Conservation (phyloP, 2,113 vertebrate genomes). For the Pristiophorus japonicus region DNA sequence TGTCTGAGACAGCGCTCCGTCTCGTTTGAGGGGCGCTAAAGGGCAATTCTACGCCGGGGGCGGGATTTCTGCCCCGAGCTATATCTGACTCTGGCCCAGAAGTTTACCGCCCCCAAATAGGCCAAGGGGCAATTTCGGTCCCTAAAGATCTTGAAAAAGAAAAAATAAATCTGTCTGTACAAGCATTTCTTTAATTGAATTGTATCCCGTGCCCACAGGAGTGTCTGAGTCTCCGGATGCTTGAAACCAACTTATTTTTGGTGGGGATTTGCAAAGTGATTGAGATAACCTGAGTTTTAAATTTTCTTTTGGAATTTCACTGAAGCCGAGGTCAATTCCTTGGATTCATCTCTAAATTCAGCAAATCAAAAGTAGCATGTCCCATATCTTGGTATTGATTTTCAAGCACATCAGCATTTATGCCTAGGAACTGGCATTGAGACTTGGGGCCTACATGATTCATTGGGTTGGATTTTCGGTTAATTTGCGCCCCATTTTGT, state of each 20-base stretch:
- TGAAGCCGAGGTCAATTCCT: not conserved
- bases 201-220: too few species aligned
- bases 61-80: too few species aligned
- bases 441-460: not conserved
- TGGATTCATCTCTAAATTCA: not conserved
- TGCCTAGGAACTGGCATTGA: not conserved
- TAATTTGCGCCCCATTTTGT: too few species aligned
- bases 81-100: too few species aligned
- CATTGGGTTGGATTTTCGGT: too few species aligned
- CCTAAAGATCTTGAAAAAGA: not conserved
- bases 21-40: too few species aligned
- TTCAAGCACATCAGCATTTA: not conserved
- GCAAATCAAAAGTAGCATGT: not conserved
- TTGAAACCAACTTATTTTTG: conserved; percentile 12
- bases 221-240: not conserved
- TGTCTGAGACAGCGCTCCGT: too few species aligned
- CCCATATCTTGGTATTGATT: not conserved
- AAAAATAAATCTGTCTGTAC: not conserved
- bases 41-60: too few species aligned
- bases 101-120: too few species aligned
- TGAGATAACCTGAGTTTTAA: not conserved
- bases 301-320: not conserved
- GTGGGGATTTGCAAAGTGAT: not conserved
- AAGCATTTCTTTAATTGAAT: not conserved
- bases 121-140: too few species aligned